These are phyloP conservation scores for Sphaerophoria taeniata DNA, from an alignment of 2,888 invertebrate genomes.

Conservation along the genomic window DNA sequence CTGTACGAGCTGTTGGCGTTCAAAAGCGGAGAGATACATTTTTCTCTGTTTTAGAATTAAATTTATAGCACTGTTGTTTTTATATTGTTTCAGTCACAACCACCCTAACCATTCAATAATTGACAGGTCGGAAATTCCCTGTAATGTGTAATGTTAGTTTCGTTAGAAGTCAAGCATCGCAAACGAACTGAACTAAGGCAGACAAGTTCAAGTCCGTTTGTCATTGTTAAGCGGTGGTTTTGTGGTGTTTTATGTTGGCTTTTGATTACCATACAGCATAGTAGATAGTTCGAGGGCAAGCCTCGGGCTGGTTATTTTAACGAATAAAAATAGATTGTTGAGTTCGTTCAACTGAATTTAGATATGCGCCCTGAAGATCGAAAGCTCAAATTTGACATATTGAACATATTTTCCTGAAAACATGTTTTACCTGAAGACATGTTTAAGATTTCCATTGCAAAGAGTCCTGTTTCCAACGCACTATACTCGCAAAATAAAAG, in stretches of 20 bases:
- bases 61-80: not conserved
- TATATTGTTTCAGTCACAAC: not conserved
- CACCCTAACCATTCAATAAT: slow-evolving; percentile 19
- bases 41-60: not conserved
- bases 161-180: too few relatives aligned
- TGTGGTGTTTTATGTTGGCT: not conserved
- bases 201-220: slow-evolving; percentile 23
- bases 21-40: not conserved
- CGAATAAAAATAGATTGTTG: too few relatives aligned
- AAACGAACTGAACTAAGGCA: slow-evolving; percentile 16
- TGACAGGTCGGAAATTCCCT: slow-evolving; percentile 3
- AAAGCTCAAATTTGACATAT: too few relatives aligned
- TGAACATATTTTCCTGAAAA: too few relatives aligned
- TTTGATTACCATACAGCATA: not conserved
- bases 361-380: too few relatives aligned
- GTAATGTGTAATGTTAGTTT: not conserved
- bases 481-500: too few relatives aligned
- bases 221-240: not conserved
- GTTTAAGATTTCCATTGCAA: too few relatives aligned
- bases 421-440: too few relatives aligned
- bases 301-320: too few relatives aligned
- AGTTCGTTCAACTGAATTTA: too few relatives aligned
- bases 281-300: too few relatives aligned
- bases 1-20: not conserved
- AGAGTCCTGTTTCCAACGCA: too few relatives aligned